These are phyloP conservation scores for Drosophila antonietae DNA, from an alignment of 2,888 invertebrate species.

Conservation along the genomic window DNA sequence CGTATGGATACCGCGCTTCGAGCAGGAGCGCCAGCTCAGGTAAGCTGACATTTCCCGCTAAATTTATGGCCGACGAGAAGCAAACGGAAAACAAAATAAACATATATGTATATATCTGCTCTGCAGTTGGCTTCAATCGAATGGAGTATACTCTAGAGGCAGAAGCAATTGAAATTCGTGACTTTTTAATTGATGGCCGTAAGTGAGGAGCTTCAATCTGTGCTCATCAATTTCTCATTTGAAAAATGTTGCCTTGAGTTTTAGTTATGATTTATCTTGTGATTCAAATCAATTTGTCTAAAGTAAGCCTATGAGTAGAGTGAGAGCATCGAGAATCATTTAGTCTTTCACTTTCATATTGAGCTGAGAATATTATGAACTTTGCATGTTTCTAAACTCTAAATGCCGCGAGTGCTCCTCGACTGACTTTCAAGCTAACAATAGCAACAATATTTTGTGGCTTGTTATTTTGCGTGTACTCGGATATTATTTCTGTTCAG, in stretches of 20 bases:
- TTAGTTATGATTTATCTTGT: background rate
- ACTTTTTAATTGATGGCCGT: background rate
- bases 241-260: background rate
- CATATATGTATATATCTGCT: background rate
- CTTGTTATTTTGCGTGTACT: slow-evolving; percentile 19
- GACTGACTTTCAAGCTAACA: slow-evolving; percentile 41
- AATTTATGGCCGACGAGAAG: slow-evolving; percentile 39
- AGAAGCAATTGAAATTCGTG: background rate
- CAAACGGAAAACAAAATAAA: background rate
- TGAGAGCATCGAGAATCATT: background rate
- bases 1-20: slow-evolving; percentile 81
- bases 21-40: slow-evolving; percentile 82
- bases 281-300: background rate
- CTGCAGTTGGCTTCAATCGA: background rate
- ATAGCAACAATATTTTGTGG: slow-evolving; percentile 31
- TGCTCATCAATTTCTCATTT: background rate
- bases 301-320: background rate
- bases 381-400: background rate
- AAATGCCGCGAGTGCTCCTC: background rate
- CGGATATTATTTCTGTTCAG: slow-evolving; percentile 21
- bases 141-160: background rate
- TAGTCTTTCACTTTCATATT: background rate
- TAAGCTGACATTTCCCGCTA: slow-evolving; percentile 62
- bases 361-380: background rate
- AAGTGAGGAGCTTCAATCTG: background rate